Evolutionary conservation across 2,797 vertebrate genomes (phyloP), one percentile per base, ranked within the genome.

Genomic region (Synaphobranchus kaupii): DNA sequence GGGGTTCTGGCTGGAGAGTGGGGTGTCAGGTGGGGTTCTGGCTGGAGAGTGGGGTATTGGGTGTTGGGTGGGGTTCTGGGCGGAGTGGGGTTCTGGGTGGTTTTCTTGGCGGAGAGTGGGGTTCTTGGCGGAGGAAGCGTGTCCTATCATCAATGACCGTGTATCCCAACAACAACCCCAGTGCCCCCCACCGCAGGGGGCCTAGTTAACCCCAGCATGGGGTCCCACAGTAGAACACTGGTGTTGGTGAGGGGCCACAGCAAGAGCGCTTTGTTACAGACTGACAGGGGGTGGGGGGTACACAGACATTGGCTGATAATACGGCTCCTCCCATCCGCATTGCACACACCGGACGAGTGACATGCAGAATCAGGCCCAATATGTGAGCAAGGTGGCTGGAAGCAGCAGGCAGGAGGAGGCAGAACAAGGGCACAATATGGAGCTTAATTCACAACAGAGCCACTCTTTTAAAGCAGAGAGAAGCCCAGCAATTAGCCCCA

Each of bases 371-470:
- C 83, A 31, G 86, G 88, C 71, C 90, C 91, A 90, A 90, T 88
- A 92, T 88, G 91, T 90, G 92, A 83, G 78, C 5, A 83, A 93
- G 88, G 89, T 90, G 92, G 90, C 89, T 83, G 89, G 84, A 87
- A 86, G 86, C 90, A 91, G 85, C 88, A 87, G 86, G 88, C 89
- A 76, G 86, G 87, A 86, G 86, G 87, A 83, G 89, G 90, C 87
- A 54, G n/a, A 90, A 92, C 91, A 91, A 91, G 92, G 88, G 86
- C 87, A 93, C 95, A 96, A 95, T 95, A 95, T 95, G 94, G 93
- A 90, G 90, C 93, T 92, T 95, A 95, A 95, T 96, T 95, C 92
- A 95, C 89, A 91, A 91, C 93, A 92, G 92, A 94, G 92, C 93
- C 92, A 92, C 94, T 94, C 91, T 91, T 93, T 95, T 91, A 94